Evolutionary conservation across 1,140 invertebrate species (phyloP), one percentile per base, ranked within the genome.

Genomic region (Rhagoletis zephyria): DNA sequence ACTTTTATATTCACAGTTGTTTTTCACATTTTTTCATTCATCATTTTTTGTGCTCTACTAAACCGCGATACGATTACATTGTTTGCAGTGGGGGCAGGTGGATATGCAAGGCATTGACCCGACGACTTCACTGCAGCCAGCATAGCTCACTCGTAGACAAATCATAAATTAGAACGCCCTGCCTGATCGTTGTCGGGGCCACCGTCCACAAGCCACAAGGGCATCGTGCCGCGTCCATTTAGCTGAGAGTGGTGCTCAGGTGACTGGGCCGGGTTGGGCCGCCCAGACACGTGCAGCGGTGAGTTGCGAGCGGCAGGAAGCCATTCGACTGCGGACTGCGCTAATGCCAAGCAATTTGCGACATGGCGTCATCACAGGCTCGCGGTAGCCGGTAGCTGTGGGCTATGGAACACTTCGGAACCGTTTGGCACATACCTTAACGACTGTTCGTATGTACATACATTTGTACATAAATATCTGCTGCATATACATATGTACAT

Each of bases 11-110:
- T 51, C 48, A 81, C 56, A 9, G 45, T 81, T 81, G 16, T 51
- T 59, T 56, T 56, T 19, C 45, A n/a, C 42, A 81, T 30, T 56
- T 81, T 30, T 81, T 81, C 74, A 81, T 81, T 59, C n/a, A 81
- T 81, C 45, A 81, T 81, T 81, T 81, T 81, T 42, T 81, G 16
- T 59, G 48, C 48, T 56, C 48, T 51, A 48, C 70, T 45, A n/a
- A 74, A 74, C 3, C 30, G 51, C 45, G 1, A 45, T 70, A 45
- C 40, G 1, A 45, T 70, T 70, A 2, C 51, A 56, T 56, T 1
- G 51, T 7, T 56, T 56, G 4, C 7, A 70, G 65, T 42, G 19
- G 4, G 30, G 12, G 19, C 65, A 70, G 10, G 40, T 12, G 65
- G 40, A 4, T 40, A 70, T 6, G 30, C 65, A 70, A 70, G 65